These are phyloP conservation scores for Drosophila burlai DNA, from an alignment of 1,140 invertebrate species.

Conservation along the genomic window DNA sequence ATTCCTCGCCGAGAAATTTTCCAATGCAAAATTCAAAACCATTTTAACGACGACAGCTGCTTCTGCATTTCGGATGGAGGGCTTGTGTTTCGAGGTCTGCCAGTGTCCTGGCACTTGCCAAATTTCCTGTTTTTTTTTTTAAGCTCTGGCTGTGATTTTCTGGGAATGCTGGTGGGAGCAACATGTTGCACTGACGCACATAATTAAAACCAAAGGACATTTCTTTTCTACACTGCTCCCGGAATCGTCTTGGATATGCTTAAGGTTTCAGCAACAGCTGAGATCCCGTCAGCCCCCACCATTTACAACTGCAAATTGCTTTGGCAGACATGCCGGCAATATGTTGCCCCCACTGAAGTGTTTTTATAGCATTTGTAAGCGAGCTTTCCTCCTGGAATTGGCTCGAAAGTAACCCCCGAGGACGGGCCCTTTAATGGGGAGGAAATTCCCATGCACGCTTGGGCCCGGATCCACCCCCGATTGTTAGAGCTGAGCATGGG, in stretches of 20 bases:
- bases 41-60: conserved; percentile 71
- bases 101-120: conserved; percentile 49
- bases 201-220: conserved; percentile 56
- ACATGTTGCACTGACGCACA: conserved; percentile 68
- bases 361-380: conserved; percentile 65
- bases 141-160: conserved; percentile 38
- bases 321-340: conserved; percentile 74
- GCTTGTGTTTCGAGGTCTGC: background rate
- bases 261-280: conserved; percentile 57
- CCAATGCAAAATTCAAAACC: conserved; percentile 72
- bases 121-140: conserved; percentile 40
- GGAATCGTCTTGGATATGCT: conserved; percentile 13
- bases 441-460: conserved; percentile 61
- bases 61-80: conserved; percentile 18
- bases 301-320: conserved; percentile 75
- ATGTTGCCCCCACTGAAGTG: conserved; percentile 65
- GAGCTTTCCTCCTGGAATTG: conserved; percentile 50
- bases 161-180: conserved; percentile 29
- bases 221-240: conserved; percentile 3
- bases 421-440: conserved; percentile 23
- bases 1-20: conserved; percentile 15
- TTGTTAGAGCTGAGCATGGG: conserved; percentile 13
- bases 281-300: conserved; percentile 57
- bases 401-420: conserved; percentile 53
- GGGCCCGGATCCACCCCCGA: conserved; percentile 19